These are phyloP conservation scores for Acleris emargana DNA, from an alignment of 2,888 invertebrate genomes.

Conservation along the genomic window DNA sequence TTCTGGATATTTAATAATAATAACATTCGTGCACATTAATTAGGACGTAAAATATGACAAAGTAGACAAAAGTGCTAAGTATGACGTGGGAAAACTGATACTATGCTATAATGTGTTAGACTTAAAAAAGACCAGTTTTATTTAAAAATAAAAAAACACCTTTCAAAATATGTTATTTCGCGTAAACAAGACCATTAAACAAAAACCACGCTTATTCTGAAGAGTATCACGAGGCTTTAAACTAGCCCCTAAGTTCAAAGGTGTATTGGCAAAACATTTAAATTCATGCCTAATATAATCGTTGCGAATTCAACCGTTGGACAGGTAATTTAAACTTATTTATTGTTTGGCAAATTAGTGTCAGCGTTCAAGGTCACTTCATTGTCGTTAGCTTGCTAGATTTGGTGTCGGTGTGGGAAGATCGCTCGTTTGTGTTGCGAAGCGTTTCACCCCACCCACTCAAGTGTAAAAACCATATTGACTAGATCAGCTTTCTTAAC, in stretches of 20 bases:
- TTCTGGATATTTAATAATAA: too few species aligned
- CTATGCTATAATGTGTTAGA: too few species aligned
- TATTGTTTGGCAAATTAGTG: conserved; percentile 17
- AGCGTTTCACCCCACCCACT: conserved; percentile 20
- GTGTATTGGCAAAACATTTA: conserved; percentile 15
- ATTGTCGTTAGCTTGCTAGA: conserved; percentile 5
- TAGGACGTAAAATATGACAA: too few species aligned
- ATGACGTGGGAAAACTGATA: too few species aligned
- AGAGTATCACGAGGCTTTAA: neutral
- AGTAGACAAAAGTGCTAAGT: too few species aligned
- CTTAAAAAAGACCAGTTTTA: too few species aligned
- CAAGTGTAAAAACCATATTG: neutral
- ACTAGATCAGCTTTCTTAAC: conserved; percentile 19
- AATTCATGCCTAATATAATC: conserved; percentile 3
- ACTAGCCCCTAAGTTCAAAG: conserved; percentile 21
- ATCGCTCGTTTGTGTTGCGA: neutral
- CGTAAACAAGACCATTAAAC: too few species aligned
- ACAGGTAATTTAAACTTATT: conserved; percentile 16
- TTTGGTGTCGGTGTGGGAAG: neutral
- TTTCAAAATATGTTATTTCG: too few species aligned
- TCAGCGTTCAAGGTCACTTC: conserved; percentile 26
- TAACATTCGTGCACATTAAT: too few species aligned
- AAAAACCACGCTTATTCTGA: too few species aligned
- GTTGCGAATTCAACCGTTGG: conserved; percentile 20
- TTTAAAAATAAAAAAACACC: too few species aligned